Conservation (phyloP, 2,113 vertebrate genomes). For the Scophthalmus maximus region DNA sequence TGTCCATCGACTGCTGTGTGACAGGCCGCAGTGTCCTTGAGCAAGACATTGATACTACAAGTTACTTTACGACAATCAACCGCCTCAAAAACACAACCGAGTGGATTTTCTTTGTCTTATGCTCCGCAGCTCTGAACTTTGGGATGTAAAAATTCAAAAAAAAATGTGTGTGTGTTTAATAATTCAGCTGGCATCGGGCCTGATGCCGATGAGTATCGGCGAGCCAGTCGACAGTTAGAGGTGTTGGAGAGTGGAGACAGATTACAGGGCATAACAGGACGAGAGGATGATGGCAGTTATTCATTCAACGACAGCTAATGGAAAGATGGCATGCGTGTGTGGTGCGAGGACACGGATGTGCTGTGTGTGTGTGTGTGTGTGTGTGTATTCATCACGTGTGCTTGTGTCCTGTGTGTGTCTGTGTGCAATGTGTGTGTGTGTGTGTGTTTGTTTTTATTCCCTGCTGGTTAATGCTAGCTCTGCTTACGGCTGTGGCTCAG, state of each 20-base stretch:
- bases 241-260: conserved; percentile 54
- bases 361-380: conserved; percentile 5
- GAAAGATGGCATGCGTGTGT: conserved; percentile 43
- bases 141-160: conserved; percentile 8
- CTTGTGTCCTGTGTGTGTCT: conserved; percentile 1
- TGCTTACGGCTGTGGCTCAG: conserved; percentile 56
- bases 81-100: conserved; percentile 39
- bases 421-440: conserved; percentile 8
- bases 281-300: conserved; percentile 65
- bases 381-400: not conserved
- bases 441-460: conserved; percentile 22
- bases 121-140: conserved; percentile 22
- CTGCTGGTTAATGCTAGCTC: conserved; percentile 60
- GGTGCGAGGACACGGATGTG: conserved; percentile 12
- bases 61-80: conserved; percentile 52
- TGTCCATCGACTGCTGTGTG: conserved; percentile 13
- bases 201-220: conserved; percentile 40
- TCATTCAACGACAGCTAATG: conserved; percentile 66
- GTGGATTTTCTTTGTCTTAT: conserved; percentile 30
- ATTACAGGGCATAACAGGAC: conserved; percentile 57
- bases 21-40: conserved; percentile 34
- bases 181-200: conserved; percentile 41
- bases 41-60: conserved; percentile 43
- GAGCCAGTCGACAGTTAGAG: conserved; percentile 56
- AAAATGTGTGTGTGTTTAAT: conserved; percentile 46